These are phyloP conservation scores for Panthera tigris DNA, from an alignment of 2,113 vertebrate genomes.

Conservation along the genomic window DNA sequence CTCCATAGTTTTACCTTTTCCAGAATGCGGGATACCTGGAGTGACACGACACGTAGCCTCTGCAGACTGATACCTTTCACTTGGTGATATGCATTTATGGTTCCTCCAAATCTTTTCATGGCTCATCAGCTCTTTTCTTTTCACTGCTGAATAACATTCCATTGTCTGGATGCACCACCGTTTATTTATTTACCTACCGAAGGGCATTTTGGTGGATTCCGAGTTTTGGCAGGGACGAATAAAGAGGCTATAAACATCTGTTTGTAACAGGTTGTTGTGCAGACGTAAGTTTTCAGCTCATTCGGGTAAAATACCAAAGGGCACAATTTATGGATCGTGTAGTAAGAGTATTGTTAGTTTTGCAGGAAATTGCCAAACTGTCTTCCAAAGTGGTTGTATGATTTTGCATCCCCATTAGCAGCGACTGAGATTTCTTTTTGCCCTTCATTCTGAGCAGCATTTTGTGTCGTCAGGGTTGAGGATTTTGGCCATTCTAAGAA, in stretches of 20 bases:
- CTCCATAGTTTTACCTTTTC: not conserved
- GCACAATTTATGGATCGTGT: not conserved
- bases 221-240: no score
- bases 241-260: no score
- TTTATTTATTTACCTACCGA: no score
- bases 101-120: not conserved
- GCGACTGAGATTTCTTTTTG: not conserved
- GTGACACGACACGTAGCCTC: not conserved
- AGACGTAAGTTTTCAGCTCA: not conserved
- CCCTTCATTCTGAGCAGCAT: rapidly evolving
- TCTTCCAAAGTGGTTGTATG: not conserved
- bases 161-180: not conserved
- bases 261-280: no score
- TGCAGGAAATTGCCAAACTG: not conserved
- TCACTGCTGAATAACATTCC: not conserved
- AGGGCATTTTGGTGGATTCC: no score
- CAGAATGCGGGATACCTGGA: not conserved
- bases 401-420: not conserved
- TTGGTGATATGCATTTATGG: not conserved
- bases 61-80: not conserved
- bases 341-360: not conserved
- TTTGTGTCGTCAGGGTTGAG: not conserved
- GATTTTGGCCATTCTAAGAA: not conserved
- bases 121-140: not conserved
- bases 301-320: not conserved